Evolutionary conservation across 2,113 vertebrate genomes (phyloP), one percentile per base, ranked within the genome.

Genomic region (Corapipo altera): DNA sequence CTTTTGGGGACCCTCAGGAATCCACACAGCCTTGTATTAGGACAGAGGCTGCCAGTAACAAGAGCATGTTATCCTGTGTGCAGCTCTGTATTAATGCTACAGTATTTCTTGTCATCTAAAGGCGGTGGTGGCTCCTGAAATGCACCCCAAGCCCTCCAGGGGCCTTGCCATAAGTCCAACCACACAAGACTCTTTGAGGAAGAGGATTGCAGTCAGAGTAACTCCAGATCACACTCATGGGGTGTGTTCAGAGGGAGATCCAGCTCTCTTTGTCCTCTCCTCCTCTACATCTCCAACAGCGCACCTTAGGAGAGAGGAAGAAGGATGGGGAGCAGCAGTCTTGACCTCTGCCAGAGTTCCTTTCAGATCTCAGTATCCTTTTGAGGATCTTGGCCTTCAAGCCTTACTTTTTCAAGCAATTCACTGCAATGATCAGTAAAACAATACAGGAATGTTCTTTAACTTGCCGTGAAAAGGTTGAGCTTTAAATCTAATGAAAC

Each of bases 401-500:
- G 32, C n/a, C 19, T 26, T 62, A 14, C 24, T 84, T 87, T 91
- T 78, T 93, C 58, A 81, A 91, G 75, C 44, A 80, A 65, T 88
- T 90, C 59, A 55, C 83, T 77, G 55, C 4, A 11, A 74, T 71
- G 52, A 93, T 83, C 70, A 85, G 84, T 88, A 67, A 89, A 86
- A 82, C 37, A 73, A 80, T 78, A 89, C 8, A 91, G 44, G 66
- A 88, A 84, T 67, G 62, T 83, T 95, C 89, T 86, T 92, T 88
- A 88, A 94, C 46, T 73, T 81, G 67, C 67, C 89, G 12, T 86
- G 93, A 91, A 96, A 97, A 95, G 61, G 59, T 23, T 92, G 83
- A 92, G 89, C 71, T 95, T 97, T 95, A 96, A 95, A 95, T 97
- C 85, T 95, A 96, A 94, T 89, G 93, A 95, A 75, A 93, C 92